Evolutionary conservation across 2,113 vertebrate genomes (phyloP), one percentile per base, ranked within the genome.

Genomic region (Callopanchax toddi): DNA sequence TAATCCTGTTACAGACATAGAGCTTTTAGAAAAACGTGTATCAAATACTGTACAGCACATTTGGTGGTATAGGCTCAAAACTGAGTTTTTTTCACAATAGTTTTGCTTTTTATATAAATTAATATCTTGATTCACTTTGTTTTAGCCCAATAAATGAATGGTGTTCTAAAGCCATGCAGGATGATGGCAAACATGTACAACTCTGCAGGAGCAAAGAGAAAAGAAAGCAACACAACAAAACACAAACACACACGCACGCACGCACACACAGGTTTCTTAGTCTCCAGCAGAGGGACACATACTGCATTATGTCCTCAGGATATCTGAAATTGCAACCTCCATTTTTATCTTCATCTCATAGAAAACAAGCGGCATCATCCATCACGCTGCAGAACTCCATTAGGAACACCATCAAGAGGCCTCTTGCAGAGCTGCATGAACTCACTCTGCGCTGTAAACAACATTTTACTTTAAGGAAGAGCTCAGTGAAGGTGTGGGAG

Each of bases 371-470:
- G 50, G 20, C 25, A 77, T 60, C 32, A 43, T 25, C 42, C n/a
- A 39, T 58, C 42, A 74, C 16, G 73, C 64, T 11, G 23, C 29
- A 53, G 29, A 61, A 52, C n/a, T 43, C 2, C 29, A 80, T 80
- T 74, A 71, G 61, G 68, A 44, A 50, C 48, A 37, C n/a, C 44
- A 53, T 53, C 45, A 44, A 49, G n/a, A 39, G 23, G 62, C 34
- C 21, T 26, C 49, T 0, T 16, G 44, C 34, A 57, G 67, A 43
- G 50, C 39, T 23, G 61, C 44, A 55, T 11, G 1, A 5, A 25
- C 39, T 60, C 39, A 57, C 4, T n/a, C 44, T 17, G 20, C 22
- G 1, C 13, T 0, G 21, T 49, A 63, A 63, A 45, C 20, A 2
- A 49, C 42, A 67, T 44, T 60, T 58, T 20, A 34, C 40, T 60